Conservation (phyloP, 35 echinoderm and acorn worm species). For the Acanthaster planci region DNA sequence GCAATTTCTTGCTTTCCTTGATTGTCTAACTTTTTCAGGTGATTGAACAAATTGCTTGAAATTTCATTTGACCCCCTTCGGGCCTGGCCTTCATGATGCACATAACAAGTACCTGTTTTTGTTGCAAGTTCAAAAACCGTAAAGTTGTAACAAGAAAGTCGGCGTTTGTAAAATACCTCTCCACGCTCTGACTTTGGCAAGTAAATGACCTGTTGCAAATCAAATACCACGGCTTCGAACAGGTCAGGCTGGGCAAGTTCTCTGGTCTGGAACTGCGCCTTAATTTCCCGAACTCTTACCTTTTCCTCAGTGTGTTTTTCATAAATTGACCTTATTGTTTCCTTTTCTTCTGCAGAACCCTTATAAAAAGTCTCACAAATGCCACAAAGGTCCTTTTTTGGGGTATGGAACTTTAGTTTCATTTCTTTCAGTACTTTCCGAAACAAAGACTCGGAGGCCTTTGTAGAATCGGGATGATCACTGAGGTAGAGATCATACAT, state of each 20-base stretch:
- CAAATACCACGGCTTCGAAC: slow-evolving; percentile 31
- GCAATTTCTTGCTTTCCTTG: slow-evolving; percentile 48
- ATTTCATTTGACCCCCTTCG: slow-evolving; percentile 50
- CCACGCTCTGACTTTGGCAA: slow-evolving; percentile 47
- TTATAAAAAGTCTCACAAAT: slow-evolving; percentile 53
- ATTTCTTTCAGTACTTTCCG: slow-evolving; percentile 28
- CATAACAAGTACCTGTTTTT: slow-evolving; percentile 45
- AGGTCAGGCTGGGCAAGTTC: background rate
- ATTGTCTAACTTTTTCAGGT: slow-evolving; percentile 30
- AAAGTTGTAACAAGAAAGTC: slow-evolving; percentile 70
- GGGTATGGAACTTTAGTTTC: slow-evolving; percentile 61
- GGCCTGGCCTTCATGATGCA: slow-evolving; percentile 58
- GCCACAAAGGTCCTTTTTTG: slow-evolving; percentile 65
- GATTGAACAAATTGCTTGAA: slow-evolving; percentile 56
- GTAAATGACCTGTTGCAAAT: slow-evolving; percentile 75
- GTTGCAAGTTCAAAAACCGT: slow-evolving; percentile 67
- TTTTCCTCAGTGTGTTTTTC: slow-evolving; percentile 35
- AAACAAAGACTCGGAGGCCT: slow-evolving; percentile 6
- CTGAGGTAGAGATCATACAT: slow-evolving; percentile 59
- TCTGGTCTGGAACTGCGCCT: slow-evolving; percentile 11
- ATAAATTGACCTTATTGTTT: slow-evolving; percentile 14
- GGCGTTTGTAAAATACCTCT: slow-evolving; percentile 73
- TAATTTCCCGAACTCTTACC: slow-evolving; percentile 34
- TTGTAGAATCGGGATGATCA: background rate
- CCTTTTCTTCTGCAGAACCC: background rate